Conservation (phyloP, 2,113 vertebrate genomes). For the Oostethus manadensis region DNA sequence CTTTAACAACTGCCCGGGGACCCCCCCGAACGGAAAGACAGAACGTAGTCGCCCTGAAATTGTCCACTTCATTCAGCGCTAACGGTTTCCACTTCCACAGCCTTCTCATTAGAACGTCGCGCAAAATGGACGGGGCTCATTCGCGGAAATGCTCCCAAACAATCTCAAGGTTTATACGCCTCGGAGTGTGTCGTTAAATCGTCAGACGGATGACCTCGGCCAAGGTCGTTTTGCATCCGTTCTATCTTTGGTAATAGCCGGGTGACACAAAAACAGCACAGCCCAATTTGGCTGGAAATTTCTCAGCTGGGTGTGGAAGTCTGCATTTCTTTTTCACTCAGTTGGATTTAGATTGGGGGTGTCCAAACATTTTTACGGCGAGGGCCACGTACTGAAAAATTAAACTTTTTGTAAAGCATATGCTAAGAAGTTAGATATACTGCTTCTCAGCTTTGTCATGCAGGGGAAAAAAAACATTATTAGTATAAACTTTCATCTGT, state of each 20-base stretch:
- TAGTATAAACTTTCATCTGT: too few species aligned
- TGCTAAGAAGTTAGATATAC: too few species aligned
- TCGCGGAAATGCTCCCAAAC: slow-evolving; percentile 3
- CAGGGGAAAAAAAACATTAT: too few species aligned
- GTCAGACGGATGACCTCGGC: background rate
- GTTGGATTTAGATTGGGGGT: too few species aligned
- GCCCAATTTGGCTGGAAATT: background rate
- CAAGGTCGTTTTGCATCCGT: background rate
- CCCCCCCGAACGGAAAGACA: background rate
- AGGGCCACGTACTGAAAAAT: too few species aligned
- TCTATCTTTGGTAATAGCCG: background rate
- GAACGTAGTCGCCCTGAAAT: slow-evolving; percentile 17
- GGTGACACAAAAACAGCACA: background rate
- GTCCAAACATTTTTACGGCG: too few species aligned
- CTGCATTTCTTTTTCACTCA: too few species aligned
- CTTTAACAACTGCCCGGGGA: slow-evolving; percentile 25
- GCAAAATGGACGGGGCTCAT: slow-evolving; percentile 6
- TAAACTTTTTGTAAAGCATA: too few species aligned
- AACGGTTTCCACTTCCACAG: slow-evolving; percentile 25
- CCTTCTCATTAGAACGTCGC: slow-evolving; percentile 14
- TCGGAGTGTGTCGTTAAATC: slow-evolving; percentile 1
- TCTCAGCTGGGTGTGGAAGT: too few species aligned
- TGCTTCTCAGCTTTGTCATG: too few species aligned
- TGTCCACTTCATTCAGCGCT: slow-evolving; percentile 29
- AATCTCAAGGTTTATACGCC: slow-evolving; percentile 1